Conservation (phyloP, 1,140 invertebrate genomes). For the Yoshiicerus persimilis region DNA sequence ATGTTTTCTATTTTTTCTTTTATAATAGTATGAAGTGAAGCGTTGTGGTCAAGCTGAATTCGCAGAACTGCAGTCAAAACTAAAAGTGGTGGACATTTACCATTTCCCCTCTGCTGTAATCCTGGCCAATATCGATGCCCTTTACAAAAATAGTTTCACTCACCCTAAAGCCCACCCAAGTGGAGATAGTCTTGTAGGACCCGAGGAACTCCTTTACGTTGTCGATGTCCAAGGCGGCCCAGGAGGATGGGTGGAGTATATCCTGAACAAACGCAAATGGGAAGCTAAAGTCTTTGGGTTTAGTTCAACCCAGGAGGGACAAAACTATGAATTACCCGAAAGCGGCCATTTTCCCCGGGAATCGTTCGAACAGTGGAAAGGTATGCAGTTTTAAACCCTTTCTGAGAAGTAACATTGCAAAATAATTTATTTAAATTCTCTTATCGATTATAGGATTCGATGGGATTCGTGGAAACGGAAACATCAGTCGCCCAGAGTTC, state of each 20-base stretch:
- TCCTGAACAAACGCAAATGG: conserved; percentile 85
- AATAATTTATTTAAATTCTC: not conserved
- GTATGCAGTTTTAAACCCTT: not conserved
- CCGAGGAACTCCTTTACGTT: conserved; percentile 76
- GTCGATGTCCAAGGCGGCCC: conserved; percentile 98
- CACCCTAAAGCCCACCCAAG: conserved; percentile 59
- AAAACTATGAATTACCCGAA: conserved; percentile 86
- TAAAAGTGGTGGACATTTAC: not conserved
- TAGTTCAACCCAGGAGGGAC: conserved; percentile 76
- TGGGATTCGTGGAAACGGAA: conserved; percentile 69
- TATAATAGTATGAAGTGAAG: conserved; percentile 11
- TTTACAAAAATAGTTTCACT: conserved; percentile 90
- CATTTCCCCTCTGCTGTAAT: conserved; percentile 86
- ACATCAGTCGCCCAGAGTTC: conserved; percentile 85
- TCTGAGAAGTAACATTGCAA: not conserved
- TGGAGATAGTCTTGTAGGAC: conserved; percentile 52
- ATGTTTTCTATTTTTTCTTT: not conserved
- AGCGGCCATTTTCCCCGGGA: conserved; percentile 75
- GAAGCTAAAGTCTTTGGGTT: conserved; percentile 71
- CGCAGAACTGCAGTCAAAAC: not conserved
- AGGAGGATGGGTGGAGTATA: conserved; percentile 79
- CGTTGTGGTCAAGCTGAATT: not conserved
- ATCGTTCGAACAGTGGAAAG: conserved; percentile 78
- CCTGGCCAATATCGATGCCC: conserved; percentile 96
- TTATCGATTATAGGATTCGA: conserved; percentile 16